Conservation (phyloP, 2,797 vertebrate genomes). For the Rachycentron canadum region DNA sequence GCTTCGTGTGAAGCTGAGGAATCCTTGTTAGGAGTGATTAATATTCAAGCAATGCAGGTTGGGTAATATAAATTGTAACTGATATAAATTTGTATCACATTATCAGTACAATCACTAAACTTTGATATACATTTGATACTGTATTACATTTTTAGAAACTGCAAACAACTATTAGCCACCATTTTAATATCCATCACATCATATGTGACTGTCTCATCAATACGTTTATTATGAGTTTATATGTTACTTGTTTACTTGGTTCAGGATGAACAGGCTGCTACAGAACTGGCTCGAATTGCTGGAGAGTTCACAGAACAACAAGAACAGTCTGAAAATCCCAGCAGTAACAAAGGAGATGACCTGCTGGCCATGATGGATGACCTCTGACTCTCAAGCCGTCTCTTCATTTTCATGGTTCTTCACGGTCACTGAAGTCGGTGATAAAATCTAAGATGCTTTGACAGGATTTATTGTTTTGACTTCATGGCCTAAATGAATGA, state of each 20-base stretch:
- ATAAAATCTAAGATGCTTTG: not conserved
- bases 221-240: not conserved
- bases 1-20: conserved; percentile 81
- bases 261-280: conserved; percentile 86
- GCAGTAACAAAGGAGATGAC: conserved; percentile 90
- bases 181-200: too few relatives aligned
- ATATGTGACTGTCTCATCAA: too few relatives aligned
- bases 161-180: not conserved
- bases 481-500: not conserved
- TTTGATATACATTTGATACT: too few relatives aligned
- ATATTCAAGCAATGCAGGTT: conserved; percentile 92
- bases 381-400: conserved; percentile 72
- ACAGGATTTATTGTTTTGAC: not conserved
- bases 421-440: not conserved
- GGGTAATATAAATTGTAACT: not conserved
- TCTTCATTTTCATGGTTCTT: not conserved
- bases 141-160: too few relatives aligned
- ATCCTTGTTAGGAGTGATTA: conserved; percentile 85
- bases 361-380: conserved; percentile 94
- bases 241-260: not conserved
- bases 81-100: not conserved
- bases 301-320: conserved; percentile 85
- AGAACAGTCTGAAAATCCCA: conserved; percentile 53
- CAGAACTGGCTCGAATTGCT: conserved; percentile 88
- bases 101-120: too few relatives aligned